phyloP scores from a whole-genome alignment of 2,113 vertebrate species.

The Triplophysa rosa region DNA sequence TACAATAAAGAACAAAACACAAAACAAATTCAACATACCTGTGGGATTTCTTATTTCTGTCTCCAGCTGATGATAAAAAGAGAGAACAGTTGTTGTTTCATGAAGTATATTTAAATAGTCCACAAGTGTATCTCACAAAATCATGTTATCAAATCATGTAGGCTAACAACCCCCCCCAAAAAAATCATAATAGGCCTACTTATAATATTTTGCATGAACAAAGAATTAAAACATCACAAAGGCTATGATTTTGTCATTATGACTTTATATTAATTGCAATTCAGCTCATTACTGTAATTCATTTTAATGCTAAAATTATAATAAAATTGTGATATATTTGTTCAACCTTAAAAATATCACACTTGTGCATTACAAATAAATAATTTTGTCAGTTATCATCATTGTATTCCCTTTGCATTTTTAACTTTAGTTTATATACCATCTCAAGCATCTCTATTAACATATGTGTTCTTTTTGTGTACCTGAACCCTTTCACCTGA shows the following conservation, averaged over 20 bases:
- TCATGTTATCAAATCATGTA: neutral
- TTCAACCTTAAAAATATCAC: too few species aligned
- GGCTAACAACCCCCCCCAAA: neutral
- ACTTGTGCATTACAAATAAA: too few species aligned
- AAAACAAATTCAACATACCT: slow-evolving; percentile 42
- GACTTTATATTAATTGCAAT: neutral
- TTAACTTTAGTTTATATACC: too few species aligned
- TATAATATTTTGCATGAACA: too few species aligned
- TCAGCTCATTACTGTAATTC: neutral
- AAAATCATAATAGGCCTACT: neutral
- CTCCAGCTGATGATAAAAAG: neutral
- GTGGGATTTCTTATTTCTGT: slow-evolving; percentile 22
- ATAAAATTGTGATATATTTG: too few species aligned
- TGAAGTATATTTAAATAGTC: neutral
- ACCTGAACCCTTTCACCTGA: slow-evolving; percentile 10
- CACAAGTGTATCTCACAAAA: neutral
- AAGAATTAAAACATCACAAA: too few species aligned
- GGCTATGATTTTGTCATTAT: too few species aligned
- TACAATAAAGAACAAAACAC: slow-evolving; percentile 39
- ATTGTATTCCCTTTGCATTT: too few species aligned
- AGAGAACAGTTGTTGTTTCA: neutral
- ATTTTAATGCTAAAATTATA: too few species aligned
- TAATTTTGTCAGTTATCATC: too few species aligned
- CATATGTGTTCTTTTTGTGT: too few species aligned
- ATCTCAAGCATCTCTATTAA: too few species aligned